Conservation (phyloP, 2,797 vertebrate genomes). For the Danionella dracula region DNA sequence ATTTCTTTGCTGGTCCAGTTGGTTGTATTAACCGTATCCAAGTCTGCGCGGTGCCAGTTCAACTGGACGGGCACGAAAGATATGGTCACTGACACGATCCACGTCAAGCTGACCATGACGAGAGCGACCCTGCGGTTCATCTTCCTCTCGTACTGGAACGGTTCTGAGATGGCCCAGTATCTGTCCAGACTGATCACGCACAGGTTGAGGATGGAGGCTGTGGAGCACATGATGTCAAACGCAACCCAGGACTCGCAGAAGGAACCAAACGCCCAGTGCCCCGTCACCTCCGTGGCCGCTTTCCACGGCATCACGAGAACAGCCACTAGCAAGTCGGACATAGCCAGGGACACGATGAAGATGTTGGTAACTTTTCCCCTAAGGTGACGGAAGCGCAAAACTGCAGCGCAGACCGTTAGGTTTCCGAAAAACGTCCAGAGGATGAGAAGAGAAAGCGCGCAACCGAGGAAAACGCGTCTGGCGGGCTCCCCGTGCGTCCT, state of each 20-base stretch:
- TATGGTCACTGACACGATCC: conserved; percentile 63
- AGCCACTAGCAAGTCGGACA: conserved; percentile 71
- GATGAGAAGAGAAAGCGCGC: conserved; percentile 76
- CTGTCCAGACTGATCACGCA: conserved; percentile 82
- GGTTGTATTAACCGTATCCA: conserved; percentile 53
- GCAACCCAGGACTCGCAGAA: conserved; percentile 84
- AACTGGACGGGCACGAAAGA: conserved; percentile 67
- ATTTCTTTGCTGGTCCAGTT: conserved; percentile 47
- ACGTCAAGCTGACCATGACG: conserved; percentile 61
- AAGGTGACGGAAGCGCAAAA: conserved; percentile 76
- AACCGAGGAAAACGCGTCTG: conserved; percentile 59
- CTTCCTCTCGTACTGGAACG: conserved; percentile 61
- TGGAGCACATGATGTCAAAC: conserved; percentile 82
- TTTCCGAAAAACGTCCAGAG: conserved; percentile 85
- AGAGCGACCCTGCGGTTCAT: conserved; percentile 63
- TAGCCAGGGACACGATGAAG: conserved; percentile 83
- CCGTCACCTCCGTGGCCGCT: conserved; percentile 62
- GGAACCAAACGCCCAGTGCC: conserved; percentile 62
- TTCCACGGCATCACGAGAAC: conserved; percentile 68
- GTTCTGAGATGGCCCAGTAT: conserved; percentile 73
- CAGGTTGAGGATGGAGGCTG: too few relatives aligned
- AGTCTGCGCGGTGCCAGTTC: conserved; percentile 61
- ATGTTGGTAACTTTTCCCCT: conserved; percentile 80
- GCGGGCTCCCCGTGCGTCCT: not conserved
- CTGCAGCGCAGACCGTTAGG: conserved; percentile 78